Percentiles rank a stretch among this genome's conserved stretches.
phyloP scores from a whole-genome alignment of 1,140 invertebrate species.

The Amyelois transitella region DNA sequence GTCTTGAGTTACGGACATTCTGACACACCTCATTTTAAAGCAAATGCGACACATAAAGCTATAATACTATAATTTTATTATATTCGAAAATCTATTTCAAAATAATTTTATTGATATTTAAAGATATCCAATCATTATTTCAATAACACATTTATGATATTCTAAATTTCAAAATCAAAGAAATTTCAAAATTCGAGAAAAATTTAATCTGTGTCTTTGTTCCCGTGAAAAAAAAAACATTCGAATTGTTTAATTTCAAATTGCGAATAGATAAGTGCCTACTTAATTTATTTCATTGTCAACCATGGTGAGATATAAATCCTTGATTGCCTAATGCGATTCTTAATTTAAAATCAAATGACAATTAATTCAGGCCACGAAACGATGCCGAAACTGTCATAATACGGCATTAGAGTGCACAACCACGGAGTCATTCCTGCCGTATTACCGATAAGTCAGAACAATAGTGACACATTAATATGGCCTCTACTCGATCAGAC shows the following conservation, averaged over 20 bases:
- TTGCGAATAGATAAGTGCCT: no score
- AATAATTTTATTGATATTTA: no score
- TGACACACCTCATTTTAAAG: neutral
- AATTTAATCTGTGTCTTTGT: no score
- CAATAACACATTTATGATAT: no score
- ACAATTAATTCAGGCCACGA: slow-evolving; percentile 29
- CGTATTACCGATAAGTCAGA: slow-evolving; percentile 39
- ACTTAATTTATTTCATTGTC: no score
- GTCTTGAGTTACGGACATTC: neutral
- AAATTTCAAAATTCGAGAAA: no score
- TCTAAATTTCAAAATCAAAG: no score
- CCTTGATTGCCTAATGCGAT: slow-evolving; percentile 19
- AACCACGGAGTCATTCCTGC: slow-evolving; percentile 39
- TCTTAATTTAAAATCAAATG: slow-evolving; percentile 26
- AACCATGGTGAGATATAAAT: neutral
- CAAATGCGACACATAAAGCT: neutral
- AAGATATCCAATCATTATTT: no score
- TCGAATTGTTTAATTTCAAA: no score
- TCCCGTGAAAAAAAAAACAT: no score
- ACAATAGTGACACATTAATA: slow-evolving; percentile 57
- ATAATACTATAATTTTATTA: neutral
- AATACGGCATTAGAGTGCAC: slow-evolving; percentile 34
- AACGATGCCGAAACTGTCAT: slow-evolving; percentile 32
- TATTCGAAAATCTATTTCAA: no score
- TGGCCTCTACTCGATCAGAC: slow-evolving; percentile 40